phyloP scores from a whole-genome alignment of 30 jellyfish, hydroid and myxozoan genomes.

The Phacellophora camtschatica region DNA sequence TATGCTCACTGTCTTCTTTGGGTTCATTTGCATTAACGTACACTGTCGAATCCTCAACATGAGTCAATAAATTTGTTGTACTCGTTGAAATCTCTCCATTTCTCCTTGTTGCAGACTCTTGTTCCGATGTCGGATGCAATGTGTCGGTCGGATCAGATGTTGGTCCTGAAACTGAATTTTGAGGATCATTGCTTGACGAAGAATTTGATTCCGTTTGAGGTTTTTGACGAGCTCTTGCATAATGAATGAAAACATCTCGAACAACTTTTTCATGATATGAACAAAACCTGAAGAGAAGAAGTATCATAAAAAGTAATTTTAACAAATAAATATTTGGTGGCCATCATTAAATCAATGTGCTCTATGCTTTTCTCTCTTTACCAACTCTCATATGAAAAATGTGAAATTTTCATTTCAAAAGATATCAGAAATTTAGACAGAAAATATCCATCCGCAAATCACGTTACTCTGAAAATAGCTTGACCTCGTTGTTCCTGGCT shows the following conservation, averaged over 20 bases:
- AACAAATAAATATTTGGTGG: no score
- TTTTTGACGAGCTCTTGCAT: neutral
- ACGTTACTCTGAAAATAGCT: no score
- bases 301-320: neutral
- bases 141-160: neutral
- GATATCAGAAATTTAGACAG: no score
- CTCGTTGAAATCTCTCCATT: neutral
- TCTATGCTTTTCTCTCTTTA: no score
- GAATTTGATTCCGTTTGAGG: neutral
- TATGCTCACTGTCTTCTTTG: constrained; percentile 1
- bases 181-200: neutral
- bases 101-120: neutral
- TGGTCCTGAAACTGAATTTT: neutral
- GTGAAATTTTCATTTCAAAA: no score
- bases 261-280: constrained; percentile 46
- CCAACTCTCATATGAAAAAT: no score
- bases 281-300: constrained; percentile 40
- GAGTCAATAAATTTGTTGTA: neutral
- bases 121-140: neutral
- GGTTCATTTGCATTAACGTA: neutral
- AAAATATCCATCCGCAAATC: no score
- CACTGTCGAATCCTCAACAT: neutral
- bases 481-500: no score
- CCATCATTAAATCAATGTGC: no score
- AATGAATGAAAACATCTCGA: constrained; percentile 23